Conservation (phyloP, 2,113 vertebrate genomes). For the Mormoops blainvillei region DNA sequence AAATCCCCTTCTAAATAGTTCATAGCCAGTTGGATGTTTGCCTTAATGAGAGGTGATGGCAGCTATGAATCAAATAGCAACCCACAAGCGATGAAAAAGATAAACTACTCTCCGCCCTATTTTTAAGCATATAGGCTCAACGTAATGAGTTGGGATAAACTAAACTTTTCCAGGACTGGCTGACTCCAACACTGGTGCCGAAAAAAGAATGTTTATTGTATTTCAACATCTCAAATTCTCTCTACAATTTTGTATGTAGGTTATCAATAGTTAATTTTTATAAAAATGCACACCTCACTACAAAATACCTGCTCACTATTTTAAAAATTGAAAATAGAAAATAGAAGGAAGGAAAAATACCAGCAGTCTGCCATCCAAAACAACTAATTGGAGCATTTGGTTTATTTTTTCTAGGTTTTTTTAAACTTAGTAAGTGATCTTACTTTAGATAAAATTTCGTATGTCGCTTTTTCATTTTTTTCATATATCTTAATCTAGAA, state of each 20-base stretch:
- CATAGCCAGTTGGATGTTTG: not conserved
- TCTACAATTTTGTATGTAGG: not conserved
- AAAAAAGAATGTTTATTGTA: not conserved
- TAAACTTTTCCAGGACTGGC: not conserved
- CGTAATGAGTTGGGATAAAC: too few relatives aligned
- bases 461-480: not conserved
- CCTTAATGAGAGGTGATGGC: too few relatives aligned
- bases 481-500: not conserved
- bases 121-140: too few relatives aligned
- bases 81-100: too few relatives aligned
- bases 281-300: not conserved
- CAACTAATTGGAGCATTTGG: not conserved
- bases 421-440: not conserved
- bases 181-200: not conserved
- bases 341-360: not conserved
- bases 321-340: not conserved
- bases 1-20: not conserved
- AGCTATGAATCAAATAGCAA: too few relatives aligned
- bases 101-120: too few relatives aligned
- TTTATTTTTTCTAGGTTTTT: not conserved
- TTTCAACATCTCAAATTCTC: not conserved
- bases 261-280: not conserved
- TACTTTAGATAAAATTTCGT: not conserved
- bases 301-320: not conserved
- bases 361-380: not conserved